Base-by-base conservation (phyloP, 2,888 invertebrate species). In the Blastobasis lacticolella region DNA sequence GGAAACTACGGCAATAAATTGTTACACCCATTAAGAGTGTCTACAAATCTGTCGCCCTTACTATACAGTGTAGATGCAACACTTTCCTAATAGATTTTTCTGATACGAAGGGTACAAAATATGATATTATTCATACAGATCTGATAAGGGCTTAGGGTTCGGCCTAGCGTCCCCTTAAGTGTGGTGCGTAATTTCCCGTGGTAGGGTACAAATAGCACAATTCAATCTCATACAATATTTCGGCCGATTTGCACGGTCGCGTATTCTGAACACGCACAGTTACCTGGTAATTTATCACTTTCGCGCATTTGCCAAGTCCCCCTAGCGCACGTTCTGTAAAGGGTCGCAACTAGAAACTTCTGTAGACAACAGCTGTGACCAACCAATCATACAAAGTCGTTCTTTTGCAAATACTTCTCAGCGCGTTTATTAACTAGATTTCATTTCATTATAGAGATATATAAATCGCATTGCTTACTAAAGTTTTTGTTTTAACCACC, bases 211-310 rank as follows among this genome's bases (percentile, higher is more conserved):
- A 49, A 51, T 49, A 53, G 51, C 64, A 62, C 66, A 65, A 71
- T 81, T 76, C 77, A 79, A 83, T 81, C 76, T 74, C 74, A 64
- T 73, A 75, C 75, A 81, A 81, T 80, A 81, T 80, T 76, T 75
- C 73, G 71, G 67, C 69, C 73, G 75, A 83, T 81, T 81, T 80
- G 73, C 74, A 68, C 71, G 61, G 65, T 70, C 68, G 63, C 48
- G 73, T 72, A 83, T 82, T 81, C 81, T 57, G 70, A 69, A 74
- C 82, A 81, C 81, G 80, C 74, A 75, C 76, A 62, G 75, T 75
- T 78, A 81, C 81, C 81, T 81, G 81, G 76, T 78, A 82, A 84
- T 83, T 83, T 83, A 83, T 84, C 83, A 81, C 77, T 80, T 78
- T 77, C 67, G 64, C 72, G 69, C 68, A 67, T 78, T 74, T 56